Conservation (phyloP, 2,113 vertebrate species). For the Gobius niger region DNA sequence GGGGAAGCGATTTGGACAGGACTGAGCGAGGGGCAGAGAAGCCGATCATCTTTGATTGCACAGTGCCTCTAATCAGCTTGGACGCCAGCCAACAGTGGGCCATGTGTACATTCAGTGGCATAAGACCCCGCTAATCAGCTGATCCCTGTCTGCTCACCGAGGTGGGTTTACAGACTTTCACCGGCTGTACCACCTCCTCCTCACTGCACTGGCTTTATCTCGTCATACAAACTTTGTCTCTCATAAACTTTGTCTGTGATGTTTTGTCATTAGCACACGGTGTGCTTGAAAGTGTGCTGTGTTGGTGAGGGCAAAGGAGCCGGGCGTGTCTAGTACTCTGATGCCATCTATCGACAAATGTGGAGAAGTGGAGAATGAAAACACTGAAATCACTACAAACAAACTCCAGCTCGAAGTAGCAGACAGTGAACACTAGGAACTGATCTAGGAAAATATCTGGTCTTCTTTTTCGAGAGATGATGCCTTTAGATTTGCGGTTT, state of each 20-base stretch:
- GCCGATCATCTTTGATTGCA: constrained; percentile 11
- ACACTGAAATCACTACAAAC: neutral
- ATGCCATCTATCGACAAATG: constrained; percentile 54
- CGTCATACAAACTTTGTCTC: neutral
- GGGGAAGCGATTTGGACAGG: neutral
- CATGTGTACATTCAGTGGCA: constrained; percentile 2
- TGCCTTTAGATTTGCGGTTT: too few relatives aligned
- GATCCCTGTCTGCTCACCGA: neutral
- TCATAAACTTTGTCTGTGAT: neutral
- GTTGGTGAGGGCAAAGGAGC: neutral
- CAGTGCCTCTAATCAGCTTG: constrained; percentile 4
- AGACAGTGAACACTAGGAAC: too few relatives aligned
- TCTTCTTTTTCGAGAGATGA: too few relatives aligned
- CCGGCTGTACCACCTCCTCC: neutral
- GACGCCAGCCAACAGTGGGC: neutral
- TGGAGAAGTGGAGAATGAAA: constrained; percentile 26
- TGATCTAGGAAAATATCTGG: too few relatives aligned
- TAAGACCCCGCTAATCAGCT: neutral
- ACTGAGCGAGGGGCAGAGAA: neutral
- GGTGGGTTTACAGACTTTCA: neutral
- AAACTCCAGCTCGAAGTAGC: too few relatives aligned
- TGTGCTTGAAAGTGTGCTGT: neutral
- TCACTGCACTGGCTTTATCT: neutral
- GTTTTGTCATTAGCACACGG: constrained; percentile 2
- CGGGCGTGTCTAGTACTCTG: constrained; percentile 37